Conservation (phyloP, 2,113 vertebrate genomes). For the Hoplias malabaricus region DNA sequence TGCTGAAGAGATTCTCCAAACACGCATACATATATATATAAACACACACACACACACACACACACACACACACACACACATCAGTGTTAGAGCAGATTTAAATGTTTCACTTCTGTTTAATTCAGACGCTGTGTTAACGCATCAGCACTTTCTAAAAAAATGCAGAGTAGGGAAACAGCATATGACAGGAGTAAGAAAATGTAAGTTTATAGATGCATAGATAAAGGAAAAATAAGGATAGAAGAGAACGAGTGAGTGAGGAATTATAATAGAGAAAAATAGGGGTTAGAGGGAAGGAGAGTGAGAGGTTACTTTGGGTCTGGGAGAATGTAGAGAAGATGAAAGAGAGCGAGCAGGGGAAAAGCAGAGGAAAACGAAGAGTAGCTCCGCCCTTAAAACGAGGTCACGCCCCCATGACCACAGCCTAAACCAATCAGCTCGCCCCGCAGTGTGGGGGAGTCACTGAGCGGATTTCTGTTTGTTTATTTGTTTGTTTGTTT, state of each 20-base stretch:
- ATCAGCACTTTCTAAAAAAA: not conserved
- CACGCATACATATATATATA: not conserved
- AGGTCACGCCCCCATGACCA: not conserved
- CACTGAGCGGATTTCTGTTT: no score
- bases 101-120: not conserved
- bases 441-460: no score
- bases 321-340: not conserved
- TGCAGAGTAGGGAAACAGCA: not conserved
- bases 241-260: not conserved
- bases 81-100: not conserved
- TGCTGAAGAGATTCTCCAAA: conserved; percentile 27
- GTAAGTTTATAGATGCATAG: no score
- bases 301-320: not conserved
- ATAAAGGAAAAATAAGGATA: not conserved
- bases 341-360: not conserved
- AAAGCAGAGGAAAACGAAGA: not conserved
- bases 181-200: not conserved
- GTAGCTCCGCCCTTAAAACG: not conserved
- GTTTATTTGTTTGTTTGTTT: not conserved
- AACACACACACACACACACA: conserved; percentile 16
- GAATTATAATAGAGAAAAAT: not conserved
- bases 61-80: not conserved
- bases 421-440: not conserved
- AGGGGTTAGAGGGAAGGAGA: not conserved
- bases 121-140: not conserved